Evolutionary conservation across 1,140 invertebrate genomes (phyloP).

Genomic region (Drosophila sechellia): DNA sequence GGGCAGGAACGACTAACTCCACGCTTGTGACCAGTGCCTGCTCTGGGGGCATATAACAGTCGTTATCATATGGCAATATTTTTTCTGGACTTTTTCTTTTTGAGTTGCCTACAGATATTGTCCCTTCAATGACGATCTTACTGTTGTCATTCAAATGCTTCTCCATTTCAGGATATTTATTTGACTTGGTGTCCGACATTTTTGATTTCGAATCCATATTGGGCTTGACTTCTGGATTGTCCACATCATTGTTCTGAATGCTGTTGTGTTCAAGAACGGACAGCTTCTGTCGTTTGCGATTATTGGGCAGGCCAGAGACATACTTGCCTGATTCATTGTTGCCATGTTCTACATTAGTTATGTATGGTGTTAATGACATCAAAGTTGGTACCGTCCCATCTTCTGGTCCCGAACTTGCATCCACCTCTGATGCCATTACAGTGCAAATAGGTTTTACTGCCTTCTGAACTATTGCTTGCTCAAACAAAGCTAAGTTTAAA

Average conservation of each 20-base stretch:
- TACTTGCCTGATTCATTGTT: constrained; percentile 3
- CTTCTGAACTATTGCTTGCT: constrained; percentile 1
- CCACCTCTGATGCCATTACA: constrained; percentile 57
- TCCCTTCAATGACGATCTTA: not conserved
- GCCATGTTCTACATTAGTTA: constrained; percentile 1
- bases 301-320: constrained; percentile 1
- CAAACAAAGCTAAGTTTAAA: constrained; percentile 2
- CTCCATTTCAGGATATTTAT: constrained; percentile 3
- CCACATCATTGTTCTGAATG: not conserved
- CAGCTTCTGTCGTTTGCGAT: constrained; percentile 40
- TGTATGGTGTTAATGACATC: constrained; percentile 17
- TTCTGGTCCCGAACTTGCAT: constrained; percentile 24
- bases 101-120: not conserved
- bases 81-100: constrained; percentile 10
- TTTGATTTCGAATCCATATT: not conserved
- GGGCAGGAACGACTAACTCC: constrained; percentile 62
- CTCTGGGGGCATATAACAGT: constrained; percentile 60
- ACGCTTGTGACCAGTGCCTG: constrained; percentile 71
- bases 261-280: constrained; percentile 11
- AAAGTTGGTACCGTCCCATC: constrained; percentile 8
- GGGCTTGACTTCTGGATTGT: not conserved
- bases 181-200: constrained; percentile 8
- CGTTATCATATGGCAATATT: constrained; percentile 13
- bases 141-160: constrained; percentile 4
- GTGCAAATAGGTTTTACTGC: not conserved